Evolutionary conservation across 2,113 vertebrate genomes (phyloP).

Genomic region (Coptodon bakossiorum): DNA sequence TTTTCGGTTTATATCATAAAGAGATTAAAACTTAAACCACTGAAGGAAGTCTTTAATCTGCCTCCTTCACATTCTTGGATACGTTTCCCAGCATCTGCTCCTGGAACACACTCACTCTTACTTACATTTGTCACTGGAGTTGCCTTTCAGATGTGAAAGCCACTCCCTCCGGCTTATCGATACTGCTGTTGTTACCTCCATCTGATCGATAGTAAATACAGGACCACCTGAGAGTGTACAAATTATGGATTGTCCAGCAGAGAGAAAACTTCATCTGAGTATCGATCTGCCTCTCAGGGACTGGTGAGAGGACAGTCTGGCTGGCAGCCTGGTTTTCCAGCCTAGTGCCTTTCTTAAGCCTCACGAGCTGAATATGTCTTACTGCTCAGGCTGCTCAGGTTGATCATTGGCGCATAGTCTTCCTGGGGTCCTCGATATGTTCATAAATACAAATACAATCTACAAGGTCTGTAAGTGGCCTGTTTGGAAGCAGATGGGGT

Average conservation of each 20-base stretch:
- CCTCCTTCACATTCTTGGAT: not conserved
- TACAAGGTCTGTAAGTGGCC: not conserved
- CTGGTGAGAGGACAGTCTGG: not conserved
- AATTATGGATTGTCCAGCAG: slow-evolving; percentile 55
- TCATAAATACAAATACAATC: not conserved
- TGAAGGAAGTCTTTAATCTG: not conserved
- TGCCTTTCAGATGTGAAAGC: not conserved
- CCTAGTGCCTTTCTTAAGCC: not conserved
- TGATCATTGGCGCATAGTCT: not conserved
- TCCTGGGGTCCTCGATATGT: not conserved
- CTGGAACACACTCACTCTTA: not conserved
- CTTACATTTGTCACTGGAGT: not conserved
- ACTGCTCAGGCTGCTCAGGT: not conserved
- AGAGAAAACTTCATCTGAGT: slow-evolving; percentile 56
- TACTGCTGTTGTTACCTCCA: slow-evolving; percentile 23
- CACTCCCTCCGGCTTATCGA: slow-evolving; percentile 10
- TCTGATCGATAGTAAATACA: slow-evolving; percentile 56
- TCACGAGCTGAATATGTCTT: not conserved
- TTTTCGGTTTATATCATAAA: not conserved
- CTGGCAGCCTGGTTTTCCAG: not conserved
- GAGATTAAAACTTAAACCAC: not conserved
- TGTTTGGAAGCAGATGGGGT: not conserved
- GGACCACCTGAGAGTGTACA: slow-evolving; percentile 55
- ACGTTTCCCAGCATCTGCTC: not conserved
- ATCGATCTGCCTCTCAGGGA: slow-evolving; percentile 39